Percentiles rank a stretch among this genome's conserved stretches.
Evolutionary conservation across 2,888 invertebrate genomes (phyloP).

Genomic region (Platycheirus rosarum): DNA sequence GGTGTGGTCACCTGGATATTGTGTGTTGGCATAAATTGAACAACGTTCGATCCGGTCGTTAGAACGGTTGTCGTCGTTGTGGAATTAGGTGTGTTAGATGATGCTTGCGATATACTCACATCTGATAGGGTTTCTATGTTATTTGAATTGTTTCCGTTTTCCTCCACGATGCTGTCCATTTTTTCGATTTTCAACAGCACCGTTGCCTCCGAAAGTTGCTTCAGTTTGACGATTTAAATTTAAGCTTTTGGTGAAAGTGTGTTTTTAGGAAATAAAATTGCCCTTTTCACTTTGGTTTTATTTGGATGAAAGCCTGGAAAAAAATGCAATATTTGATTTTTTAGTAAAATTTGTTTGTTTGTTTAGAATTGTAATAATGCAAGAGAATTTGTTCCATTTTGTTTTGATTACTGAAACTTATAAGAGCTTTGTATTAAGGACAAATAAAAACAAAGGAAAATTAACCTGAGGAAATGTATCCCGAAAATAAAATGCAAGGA

Average conservation of each 20-base stretch:
- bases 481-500: too few relatives aligned
- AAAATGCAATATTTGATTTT: too few relatives aligned
- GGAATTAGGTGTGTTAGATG: slow-evolving; percentile 77
- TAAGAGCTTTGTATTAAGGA: too few relatives aligned
- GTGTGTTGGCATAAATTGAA: slow-evolving; percentile 91
- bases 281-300: slow-evolving; percentile 40
- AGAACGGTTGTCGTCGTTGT: slow-evolving; percentile 81
- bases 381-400: too few relatives aligned
- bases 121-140: slow-evolving; percentile 77
- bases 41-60: slow-evolving; percentile 89
- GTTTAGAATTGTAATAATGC: too few relatives aligned
- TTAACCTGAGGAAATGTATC: too few relatives aligned
- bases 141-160: slow-evolving; percentile 87
- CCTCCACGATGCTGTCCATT: slow-evolving; percentile 97
- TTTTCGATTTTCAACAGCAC: slow-evolving; percentile 84
- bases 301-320: slow-evolving; percentile 6
- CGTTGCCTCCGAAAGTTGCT: slow-evolving; percentile 85
- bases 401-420: too few relatives aligned
- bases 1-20: slow-evolving; percentile 85
- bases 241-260: slow-evolving; percentile 77
- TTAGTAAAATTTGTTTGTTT: too few relatives aligned
- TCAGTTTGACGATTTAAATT: slow-evolving; percentile 83
- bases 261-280: slow-evolving; percentile 37
- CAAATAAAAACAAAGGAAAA: too few relatives aligned
- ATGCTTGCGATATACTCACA: slow-evolving; percentile 75